Evolutionary conservation across 1,140 invertebrate species (phyloP).

Genomic region (Agrypnia vestita): DNA sequence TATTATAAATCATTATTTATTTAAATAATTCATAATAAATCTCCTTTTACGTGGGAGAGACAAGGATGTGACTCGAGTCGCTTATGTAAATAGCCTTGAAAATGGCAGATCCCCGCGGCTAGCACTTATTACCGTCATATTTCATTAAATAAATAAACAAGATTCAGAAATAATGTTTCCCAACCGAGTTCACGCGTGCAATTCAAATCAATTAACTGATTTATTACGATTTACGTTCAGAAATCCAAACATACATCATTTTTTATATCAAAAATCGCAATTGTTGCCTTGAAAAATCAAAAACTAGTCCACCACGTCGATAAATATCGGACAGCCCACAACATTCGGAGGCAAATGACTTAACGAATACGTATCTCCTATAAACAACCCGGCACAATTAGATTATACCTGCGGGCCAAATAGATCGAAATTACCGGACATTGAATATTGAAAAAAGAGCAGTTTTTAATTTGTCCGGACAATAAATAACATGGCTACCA

Average conservation of each 20-base stretch:
- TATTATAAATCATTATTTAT: too few relatives aligned
- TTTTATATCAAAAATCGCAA: too few relatives aligned
- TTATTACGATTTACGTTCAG: conserved; percentile 30
- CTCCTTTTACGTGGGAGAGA: background rate
- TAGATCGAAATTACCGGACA: conserved; percentile 36
- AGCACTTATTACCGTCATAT: background rate
- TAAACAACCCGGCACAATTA: conserved; percentile 9
- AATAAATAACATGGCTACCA: conserved; percentile 41
- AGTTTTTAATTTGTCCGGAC: conserved; percentile 25
- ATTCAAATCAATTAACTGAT: conserved; percentile 7
- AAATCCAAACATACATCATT: background rate
- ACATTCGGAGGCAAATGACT: too few relatives aligned
- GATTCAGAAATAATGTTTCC: conserved; percentile 1
- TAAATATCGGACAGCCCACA: conserved; percentile 30
- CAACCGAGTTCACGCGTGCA: background rate
- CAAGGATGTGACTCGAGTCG: too few relatives aligned
- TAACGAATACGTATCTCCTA: too few relatives aligned
- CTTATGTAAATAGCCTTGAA: too few relatives aligned
- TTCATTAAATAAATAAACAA: background rate
- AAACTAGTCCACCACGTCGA: conserved; percentile 7
- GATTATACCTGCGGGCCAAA: conserved; percentile 31
- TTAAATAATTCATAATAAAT: too few relatives aligned
- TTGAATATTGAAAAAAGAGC: conserved; percentile 40
- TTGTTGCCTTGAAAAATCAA: background rate
- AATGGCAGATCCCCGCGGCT: background rate